phyloP scores from a whole-genome alignment of 1,140 invertebrate species.

The Cryptotermes secundus region DNA sequence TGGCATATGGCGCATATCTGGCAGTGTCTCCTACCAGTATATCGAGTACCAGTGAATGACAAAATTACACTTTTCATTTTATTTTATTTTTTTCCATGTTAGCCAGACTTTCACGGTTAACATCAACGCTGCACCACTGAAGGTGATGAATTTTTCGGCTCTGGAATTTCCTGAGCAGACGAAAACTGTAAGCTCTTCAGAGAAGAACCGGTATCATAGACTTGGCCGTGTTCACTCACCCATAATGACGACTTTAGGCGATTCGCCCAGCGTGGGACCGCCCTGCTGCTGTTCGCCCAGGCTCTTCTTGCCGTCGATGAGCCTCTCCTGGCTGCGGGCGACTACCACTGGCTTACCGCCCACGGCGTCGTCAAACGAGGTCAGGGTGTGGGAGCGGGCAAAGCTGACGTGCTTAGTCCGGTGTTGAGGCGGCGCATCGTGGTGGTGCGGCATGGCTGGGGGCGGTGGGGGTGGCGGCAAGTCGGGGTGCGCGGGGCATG shows the following conservation, averaged over 20 bases:
- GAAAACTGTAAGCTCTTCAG: too few species aligned
- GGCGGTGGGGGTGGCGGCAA: constrained; percentile 56
- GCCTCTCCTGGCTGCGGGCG: constrained; percentile 67
- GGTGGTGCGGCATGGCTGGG: constrained; percentile 43
- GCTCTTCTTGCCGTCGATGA: constrained; percentile 63
- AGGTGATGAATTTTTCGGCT: too few species aligned
- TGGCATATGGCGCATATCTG: too few species aligned
- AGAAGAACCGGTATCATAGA: too few species aligned
- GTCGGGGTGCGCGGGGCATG: constrained; percentile 55
- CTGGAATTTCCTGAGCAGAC: too few species aligned
- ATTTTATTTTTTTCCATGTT: too few species aligned
- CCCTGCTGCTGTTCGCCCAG: constrained; percentile 29
- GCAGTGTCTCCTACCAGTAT: too few species aligned
- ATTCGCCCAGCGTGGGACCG: constrained; percentile 35
- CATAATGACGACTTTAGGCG: constrained; percentile 44
- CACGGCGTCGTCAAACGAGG: constrained; percentile 72
- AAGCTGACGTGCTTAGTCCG: constrained; percentile 63
- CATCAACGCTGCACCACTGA: too few species aligned
- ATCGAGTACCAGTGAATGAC: too few species aligned
- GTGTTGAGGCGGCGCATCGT: constrained; percentile 39
- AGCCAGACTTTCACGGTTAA: too few species aligned
- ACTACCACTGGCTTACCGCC: constrained; percentile 47
- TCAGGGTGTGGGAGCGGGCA: constrained; percentile 78
- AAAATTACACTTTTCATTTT: too few species aligned
- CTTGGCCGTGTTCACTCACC: constrained; percentile 37